Evolutionary conservation across 2,888 invertebrate species (phyloP), one percentile per base, ranked within the genome.

Genomic region (Exephanes ischioxanthus): DNA sequence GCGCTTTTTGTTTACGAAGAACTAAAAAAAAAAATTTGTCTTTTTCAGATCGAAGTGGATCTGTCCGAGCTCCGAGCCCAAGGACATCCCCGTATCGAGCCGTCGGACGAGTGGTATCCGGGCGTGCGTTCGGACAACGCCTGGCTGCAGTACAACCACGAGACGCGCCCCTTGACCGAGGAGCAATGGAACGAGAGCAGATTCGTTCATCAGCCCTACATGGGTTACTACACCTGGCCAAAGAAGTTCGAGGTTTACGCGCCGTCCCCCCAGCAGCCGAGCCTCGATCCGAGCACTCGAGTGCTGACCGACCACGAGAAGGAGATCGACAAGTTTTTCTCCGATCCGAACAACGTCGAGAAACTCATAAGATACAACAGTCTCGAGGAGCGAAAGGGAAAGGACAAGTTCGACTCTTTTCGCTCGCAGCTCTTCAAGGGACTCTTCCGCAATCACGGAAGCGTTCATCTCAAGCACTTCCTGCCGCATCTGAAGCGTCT

Each of bases 331-430:
- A 95, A 95, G 53, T 97, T 97, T 91, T 97, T 98, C 93, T 95
- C 91, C 0, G 94, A 97, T 88, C 94, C 95, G 14, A 94, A 95
- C 0, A 97, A 97, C 92, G 94, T 98, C 0, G 95, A 96, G 30
- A 96, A 96, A 86, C 94, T 98, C 14, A 95, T 98, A 1, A 94
- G 95, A 14, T 97, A 96, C 93, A 95, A 97, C 84, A 96, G 97
- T 0, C 94, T 98, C 70, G 98, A 98, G 91, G 98, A 98, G 91
- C 97, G 97, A 93, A 98, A 98, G 91, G 97, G 97, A 33, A 96
- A 96, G 84, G 98, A 98, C 91, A 97, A 97, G 92, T 98, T 98
- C 92, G 96, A 96, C 90, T 95, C 95, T 0, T 95, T 95, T 68
- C 94, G 96, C 72, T 97, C 96, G 93, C 94, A 95, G 14, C 93